phyloP scores from a whole-genome alignment of 2,113 vertebrate species.

The human region GRCh38 chr2:9767501-9768000 shows the following conservation, averaged over 20 bases:
- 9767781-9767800: background rate
- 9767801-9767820: fast-evolving
- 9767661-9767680: no score
- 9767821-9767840: background rate
- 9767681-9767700: no score
- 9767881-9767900: background rate
- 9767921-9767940: no score
- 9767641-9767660: background rate
- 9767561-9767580: background rate
- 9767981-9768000: background rate
- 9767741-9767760: background rate
- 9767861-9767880: background rate
- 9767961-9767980: background rate
- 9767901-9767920: background rate
- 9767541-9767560: background rate
- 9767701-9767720: background rate
- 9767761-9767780: background rate
- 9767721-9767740: background rate
- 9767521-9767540: background rate
- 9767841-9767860: background rate
- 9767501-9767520: background rate
- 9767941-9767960: background rate
- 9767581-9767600: background rate
- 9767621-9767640: background rate
- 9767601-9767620: background rate